Percentiles rank a stretch among this genome's conserved stretches.
Conservation (phyloP, 2,113 vertebrate species). For the Plestiodon gilberti region DNA sequence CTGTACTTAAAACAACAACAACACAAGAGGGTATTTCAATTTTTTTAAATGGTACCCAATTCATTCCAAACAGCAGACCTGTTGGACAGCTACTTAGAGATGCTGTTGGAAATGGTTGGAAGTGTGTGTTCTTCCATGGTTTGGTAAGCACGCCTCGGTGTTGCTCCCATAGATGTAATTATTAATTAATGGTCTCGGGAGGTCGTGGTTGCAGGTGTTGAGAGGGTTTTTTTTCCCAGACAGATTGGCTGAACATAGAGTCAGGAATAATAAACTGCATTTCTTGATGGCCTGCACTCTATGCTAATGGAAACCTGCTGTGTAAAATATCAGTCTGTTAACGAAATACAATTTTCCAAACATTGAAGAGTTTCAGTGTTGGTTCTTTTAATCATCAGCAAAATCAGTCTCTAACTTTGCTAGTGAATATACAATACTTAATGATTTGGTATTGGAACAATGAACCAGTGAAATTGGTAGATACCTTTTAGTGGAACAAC, state of each 20-base stretch:
- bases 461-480: background rate
- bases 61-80: conserved; percentile 12
- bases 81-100: conserved; percentile 5
- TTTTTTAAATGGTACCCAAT: background rate
- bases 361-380: background rate
- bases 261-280: background rate
- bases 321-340: background rate
- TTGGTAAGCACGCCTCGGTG: background rate
- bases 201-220: background rate
- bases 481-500: background rate
- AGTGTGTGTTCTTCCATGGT: background rate
- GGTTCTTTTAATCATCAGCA: background rate
- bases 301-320: background rate
- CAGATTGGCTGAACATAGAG: background rate
- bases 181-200: conserved; percentile 23
- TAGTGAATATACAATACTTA: too few relatives aligned
- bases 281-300: background rate
- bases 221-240: background rate
- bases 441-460: background rate
- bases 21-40: background rate
- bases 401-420: background rate
- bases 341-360: background rate
- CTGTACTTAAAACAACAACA: background rate
- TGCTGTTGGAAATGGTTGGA: background rate
- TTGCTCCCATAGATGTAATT: conserved; percentile 1